Conservation (phyloP, 2,888 invertebrate species). For the Diarsia dahlii region DNA sequence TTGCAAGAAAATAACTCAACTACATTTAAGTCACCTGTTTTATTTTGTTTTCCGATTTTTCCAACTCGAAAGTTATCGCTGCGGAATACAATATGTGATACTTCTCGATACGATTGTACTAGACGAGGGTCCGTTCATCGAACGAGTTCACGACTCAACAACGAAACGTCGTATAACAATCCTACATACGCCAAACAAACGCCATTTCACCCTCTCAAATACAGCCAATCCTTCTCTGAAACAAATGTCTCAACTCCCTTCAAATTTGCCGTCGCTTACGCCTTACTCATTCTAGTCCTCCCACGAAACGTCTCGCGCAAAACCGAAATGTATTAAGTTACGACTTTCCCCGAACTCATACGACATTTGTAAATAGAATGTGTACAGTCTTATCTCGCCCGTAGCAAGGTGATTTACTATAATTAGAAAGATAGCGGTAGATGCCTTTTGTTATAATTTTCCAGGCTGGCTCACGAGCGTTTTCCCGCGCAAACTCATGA, state of each 20-base stretch:
- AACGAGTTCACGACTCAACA: slow-evolving; percentile 78
- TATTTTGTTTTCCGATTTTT: slow-evolving; percentile 66
- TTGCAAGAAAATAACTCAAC: slow-evolving; percentile 48
- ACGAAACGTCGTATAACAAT: slow-evolving; percentile 79
- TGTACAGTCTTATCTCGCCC: slow-evolving; percentile 88
- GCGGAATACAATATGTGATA: slow-evolving; percentile 76
- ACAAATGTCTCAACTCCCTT: slow-evolving; percentile 75
- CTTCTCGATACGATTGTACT: slow-evolving; percentile 85
- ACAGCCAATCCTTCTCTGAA: slow-evolving; percentile 69
- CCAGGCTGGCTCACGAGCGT: slow-evolving; percentile 88
- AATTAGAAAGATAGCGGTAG: slow-evolving; percentile 91
- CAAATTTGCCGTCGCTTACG: slow-evolving; percentile 72
- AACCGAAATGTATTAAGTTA: slow-evolving; percentile 81
- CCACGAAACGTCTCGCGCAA: slow-evolving; percentile 73
- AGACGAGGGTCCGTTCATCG: slow-evolving; percentile 86
- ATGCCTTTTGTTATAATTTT: slow-evolving; percentile 91
- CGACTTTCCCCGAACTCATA: slow-evolving; percentile 75
- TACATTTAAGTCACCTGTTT: slow-evolving; percentile 62
- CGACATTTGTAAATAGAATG: slow-evolving; percentile 80
- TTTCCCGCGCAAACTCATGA: slow-evolving; percentile 90
- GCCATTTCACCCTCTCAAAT: slow-evolving; percentile 72
- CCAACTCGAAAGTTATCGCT: slow-evolving; percentile 65
- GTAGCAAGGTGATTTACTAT: slow-evolving; percentile 91
- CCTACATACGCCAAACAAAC: slow-evolving; percentile 70
- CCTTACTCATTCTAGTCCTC: slow-evolving; percentile 68